These are phyloP conservation scores for Sarcophilus harrisii DNA, from an alignment of 2,797 vertebrate genomes.

Conservation along the genomic window DNA sequence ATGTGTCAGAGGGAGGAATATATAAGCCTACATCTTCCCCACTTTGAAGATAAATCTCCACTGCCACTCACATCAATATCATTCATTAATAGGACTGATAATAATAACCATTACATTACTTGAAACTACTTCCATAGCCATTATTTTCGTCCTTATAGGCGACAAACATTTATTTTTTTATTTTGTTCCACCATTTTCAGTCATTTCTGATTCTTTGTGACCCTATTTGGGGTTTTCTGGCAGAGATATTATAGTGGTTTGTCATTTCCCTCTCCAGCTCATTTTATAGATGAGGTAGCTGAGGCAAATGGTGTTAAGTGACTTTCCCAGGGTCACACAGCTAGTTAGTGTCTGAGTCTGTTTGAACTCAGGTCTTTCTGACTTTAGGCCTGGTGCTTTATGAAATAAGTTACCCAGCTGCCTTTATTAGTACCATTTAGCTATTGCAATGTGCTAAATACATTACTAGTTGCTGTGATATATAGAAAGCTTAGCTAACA, in stretches of 20 bases:
- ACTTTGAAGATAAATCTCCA: not conserved
- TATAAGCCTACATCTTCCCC: not conserved
- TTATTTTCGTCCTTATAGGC: not conserved
- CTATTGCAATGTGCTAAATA: not conserved
- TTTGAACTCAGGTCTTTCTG: not conserved
- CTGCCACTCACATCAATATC: not conserved
- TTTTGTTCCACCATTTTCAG: not conserved
- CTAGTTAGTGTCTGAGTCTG: not conserved
- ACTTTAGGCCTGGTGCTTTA: not conserved
- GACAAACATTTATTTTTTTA: not conserved
- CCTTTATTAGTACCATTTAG: not conserved
- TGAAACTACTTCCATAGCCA: not conserved
- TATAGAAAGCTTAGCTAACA: not conserved
- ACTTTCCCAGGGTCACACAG: not conserved
- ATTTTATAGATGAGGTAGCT: slow-evolving; percentile 5
- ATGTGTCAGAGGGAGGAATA: not conserved
- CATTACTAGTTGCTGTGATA: not conserved
- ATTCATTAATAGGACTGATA: not conserved
- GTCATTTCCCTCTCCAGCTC: not conserved
- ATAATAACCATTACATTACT: not conserved
- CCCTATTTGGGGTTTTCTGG: not conserved
- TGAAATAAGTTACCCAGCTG: not conserved
- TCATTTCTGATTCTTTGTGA: not conserved
- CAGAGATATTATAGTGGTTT: not conserved
- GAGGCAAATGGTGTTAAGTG: not conserved